A percentile compares a stretch with the other conserved stretches of the same genome.
Evolutionary conservation across 1,140 invertebrate genomes (phyloP).

Genomic region (Apis laboriosa): DNA sequence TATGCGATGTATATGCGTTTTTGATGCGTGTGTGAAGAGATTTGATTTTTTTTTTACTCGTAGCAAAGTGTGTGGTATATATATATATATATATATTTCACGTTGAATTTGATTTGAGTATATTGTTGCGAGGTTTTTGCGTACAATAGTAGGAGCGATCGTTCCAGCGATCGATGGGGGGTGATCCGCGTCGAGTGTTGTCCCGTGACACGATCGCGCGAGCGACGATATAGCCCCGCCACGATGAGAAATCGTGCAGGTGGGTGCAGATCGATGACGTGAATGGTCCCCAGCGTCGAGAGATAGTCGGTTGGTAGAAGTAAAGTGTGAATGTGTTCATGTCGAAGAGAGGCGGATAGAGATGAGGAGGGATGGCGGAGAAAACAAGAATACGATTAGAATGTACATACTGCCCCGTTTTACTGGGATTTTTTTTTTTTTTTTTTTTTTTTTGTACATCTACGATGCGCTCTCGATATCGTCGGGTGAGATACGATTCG

Average conservation of each 20-base stretch:
- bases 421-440: constrained; percentile 50
- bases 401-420: constrained; percentile 65
- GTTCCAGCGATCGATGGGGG: constrained; percentile 73
- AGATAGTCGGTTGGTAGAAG: constrained; percentile 72
- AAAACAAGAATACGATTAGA: constrained; percentile 78
- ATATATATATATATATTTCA: constrained; percentile 30
- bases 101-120: constrained; percentile 22
- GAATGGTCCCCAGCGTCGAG: constrained; percentile 76
- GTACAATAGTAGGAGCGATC: constrained; percentile 64
- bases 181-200: constrained; percentile 63
- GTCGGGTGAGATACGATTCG: neutral
- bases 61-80: constrained; percentile 16
- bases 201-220: constrained; percentile 61
- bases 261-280: constrained; percentile 75
- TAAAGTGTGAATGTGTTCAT: constrained; percentile 73
- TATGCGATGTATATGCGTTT: neutral
- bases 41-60: neutral
- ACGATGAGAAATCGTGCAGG: constrained; percentile 72
- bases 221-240: constrained; percentile 62
- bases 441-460: constrained; percentile 33
- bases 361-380: constrained; percentile 74
- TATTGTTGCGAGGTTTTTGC: constrained; percentile 26
- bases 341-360: constrained; percentile 74
- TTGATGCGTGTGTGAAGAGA: constrained; percentile 3
- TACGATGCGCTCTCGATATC: constrained; percentile 60